Evolutionary conservation across 2,888 invertebrate species (phyloP), one percentile per base, ranked within the genome.

Genomic region (Seira ritae): DNA sequence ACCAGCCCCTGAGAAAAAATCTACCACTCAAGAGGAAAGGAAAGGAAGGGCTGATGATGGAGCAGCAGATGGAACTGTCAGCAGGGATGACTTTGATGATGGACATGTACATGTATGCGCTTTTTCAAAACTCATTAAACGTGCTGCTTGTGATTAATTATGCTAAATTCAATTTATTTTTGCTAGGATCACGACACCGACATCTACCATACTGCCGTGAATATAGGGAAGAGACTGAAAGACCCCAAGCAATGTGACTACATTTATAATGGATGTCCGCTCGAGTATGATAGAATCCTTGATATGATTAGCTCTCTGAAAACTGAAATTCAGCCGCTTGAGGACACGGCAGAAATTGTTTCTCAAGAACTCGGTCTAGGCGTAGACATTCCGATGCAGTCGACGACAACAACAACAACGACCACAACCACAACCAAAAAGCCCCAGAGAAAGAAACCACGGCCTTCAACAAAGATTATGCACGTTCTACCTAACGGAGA

Each of bases 151-250:
- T 42, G 46, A 12, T 12, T 67, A 50, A 67, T 76, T 68, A 50
- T 55, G 46, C 17, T 17, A 20, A 20, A 8, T 50, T 50, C 62
- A 17, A 60, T 65, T 23, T 22, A 2, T 31, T 2, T 31, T 31
- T 31, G n/a, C n/a, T 46, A 82, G 82, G 82, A 82, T 22, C 82
- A 81, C n/a, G 85, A 85, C 8, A 75, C 67, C 15, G 77, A 79
- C 42, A 78, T 85, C 24, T 85, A 85, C 46, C 80, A 84, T 15
- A 85, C 85, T n/a, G 85, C 85, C 20, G 85, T 85, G 15, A 84
- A 84, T 68, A 85, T 85, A 15, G 85, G 85, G 10, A 83, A 85
- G 50, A 17, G 84, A 17, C 70, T 85, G 4, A 84, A 85, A 68
- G 81, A 80, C 24, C 73, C 84, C 0, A 84, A 78, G 31, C 85